A percentile compares a stretch with the other conserved stretches of the same genome.
These are phyloP conservation scores for Pogonomyrmex barbatus DNA, from an alignment of 1,140 invertebrate genomes.

Conservation along the genomic window DNA sequence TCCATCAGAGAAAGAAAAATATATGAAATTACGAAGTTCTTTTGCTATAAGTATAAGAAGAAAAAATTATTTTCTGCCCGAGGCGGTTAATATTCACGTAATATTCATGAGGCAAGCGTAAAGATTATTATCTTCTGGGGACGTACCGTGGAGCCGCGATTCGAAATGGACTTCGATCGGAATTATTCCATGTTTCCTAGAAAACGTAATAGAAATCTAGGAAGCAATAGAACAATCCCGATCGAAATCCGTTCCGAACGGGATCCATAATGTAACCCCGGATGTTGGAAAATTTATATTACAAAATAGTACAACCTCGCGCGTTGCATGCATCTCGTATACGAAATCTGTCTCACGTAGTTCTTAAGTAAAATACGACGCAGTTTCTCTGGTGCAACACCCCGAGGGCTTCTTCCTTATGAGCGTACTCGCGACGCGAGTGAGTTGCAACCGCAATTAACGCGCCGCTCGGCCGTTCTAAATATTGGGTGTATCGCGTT, in stretches of 20 bases:
- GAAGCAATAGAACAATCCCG: too few species aligned
- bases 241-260: too few species aligned
- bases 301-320: background rate
- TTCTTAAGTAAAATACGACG: slow-evolving; percentile 39
- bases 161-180: too few species aligned
- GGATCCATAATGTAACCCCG: too few species aligned
- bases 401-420: slow-evolving; percentile 49
- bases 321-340: background rate
- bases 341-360: background rate
- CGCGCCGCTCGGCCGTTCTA: background rate
- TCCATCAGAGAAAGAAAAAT: background rate
- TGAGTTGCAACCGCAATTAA: slow-evolving; percentile 61
- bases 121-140: background rate
- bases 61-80: background rate
- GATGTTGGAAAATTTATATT: too few species aligned
- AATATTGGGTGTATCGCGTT: background rate
- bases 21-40: background rate
- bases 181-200: too few species aligned
- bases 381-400: slow-evolving; percentile 46
- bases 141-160: background rate
- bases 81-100: background rate
- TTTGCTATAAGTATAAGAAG: background rate
- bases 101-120: background rate
- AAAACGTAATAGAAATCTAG: too few species aligned
- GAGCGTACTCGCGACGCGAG: slow-evolving; percentile 47